Evolutionary conservation across 2,797 vertebrate species (phyloP).

Genomic region (Trachurus trachurus): DNA sequence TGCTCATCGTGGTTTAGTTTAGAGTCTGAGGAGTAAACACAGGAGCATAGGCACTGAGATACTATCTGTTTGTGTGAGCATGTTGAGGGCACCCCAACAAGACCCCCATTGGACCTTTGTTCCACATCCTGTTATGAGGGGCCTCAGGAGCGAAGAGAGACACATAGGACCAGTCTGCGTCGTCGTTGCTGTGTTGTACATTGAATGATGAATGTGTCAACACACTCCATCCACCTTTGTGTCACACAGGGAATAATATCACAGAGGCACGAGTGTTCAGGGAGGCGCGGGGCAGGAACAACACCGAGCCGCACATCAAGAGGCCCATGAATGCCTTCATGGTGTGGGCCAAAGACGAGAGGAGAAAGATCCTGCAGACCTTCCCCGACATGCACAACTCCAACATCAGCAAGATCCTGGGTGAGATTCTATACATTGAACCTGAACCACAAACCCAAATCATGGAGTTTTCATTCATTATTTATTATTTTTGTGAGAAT

Average conservation of each 20-base stretch:
- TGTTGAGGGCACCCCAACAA: slow-evolving; percentile 26
- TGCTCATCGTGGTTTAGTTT: slow-evolving; percentile 65
- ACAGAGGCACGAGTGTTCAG: slow-evolving; percentile 97
- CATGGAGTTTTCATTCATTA: too few species aligned
- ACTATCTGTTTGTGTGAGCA: slow-evolving; percentile 49
- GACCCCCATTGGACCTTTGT: slow-evolving; percentile 31
- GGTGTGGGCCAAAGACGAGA: slow-evolving; percentile 98
- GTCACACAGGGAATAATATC: slow-evolving; percentile 91
- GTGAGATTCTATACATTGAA: slow-evolving; percentile 81
- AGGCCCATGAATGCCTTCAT: slow-evolving; percentile 96
- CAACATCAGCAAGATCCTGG: slow-evolving; percentile 99
- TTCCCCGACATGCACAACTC: slow-evolving; percentile 99
- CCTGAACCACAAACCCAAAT: neutral
- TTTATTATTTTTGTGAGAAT: neutral
- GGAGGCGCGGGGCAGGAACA: slow-evolving; percentile 94
- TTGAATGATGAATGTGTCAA: neutral
- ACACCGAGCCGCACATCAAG: slow-evolving; percentile 96
- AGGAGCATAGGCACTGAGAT: slow-evolving; percentile 48
- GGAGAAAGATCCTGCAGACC: slow-evolving; percentile 98
- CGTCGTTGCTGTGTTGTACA: neutral
- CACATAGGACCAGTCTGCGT: slow-evolving; percentile 18
- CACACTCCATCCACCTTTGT: neutral
- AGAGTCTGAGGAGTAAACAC: slow-evolving; percentile 67
- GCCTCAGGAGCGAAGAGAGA: neutral
- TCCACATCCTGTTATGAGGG: slow-evolving; percentile 31